Evolutionary conservation across 2,888 invertebrate species (phyloP), one percentile per base, ranked within the genome.

Genomic region (Stenchaetothrips biformis): DNA sequence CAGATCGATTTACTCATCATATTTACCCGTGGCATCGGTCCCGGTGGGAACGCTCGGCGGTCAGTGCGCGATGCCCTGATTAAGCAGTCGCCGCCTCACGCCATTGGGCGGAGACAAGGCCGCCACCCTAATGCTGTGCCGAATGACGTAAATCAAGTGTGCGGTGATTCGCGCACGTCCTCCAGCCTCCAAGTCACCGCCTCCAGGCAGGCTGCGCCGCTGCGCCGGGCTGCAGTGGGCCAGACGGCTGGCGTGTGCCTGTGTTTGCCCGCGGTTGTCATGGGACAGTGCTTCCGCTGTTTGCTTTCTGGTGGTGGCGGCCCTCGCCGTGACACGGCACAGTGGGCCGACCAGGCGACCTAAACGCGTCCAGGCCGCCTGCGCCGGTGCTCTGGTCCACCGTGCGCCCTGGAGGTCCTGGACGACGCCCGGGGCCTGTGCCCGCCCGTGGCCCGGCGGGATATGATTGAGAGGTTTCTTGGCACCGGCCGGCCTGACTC

Each of bases 1-100:
- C 59, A 59, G 67, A 74, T 74, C 67, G 67, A 25, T 74, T 74
- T 74, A 74, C 67, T 25, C 21, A 25, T 74, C 67, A 74, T 74
- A 74, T 74, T 74, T 74, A 74, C 67, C 67, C 67, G 11, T 1
- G 37, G 2, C 37, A 37, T 37, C 37, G 37, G 37, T 59, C 53
- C 53, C 13, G 16, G 59, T 59, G 59, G 18, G 59, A 59, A 59
- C 13, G 18, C 13, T 0, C 37, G 37, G 37, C 37, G 37, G 37
- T 37, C 37, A 37, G 37, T 37, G 59, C 53, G 2, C 3, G 53
- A 9, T 16, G 59, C 13, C 13, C 16, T 59, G 59, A 59, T 59
- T 59, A 59, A 18, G 59, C 37, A 1, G 37, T 4, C 1, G 18
- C 59, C 13, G 0, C 59, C 16, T 59, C 59, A 59, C 59, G 18